Base-by-base conservation (phyloP, 2,888 invertebrate species). In the Pomacea canaliculata region DNA sequence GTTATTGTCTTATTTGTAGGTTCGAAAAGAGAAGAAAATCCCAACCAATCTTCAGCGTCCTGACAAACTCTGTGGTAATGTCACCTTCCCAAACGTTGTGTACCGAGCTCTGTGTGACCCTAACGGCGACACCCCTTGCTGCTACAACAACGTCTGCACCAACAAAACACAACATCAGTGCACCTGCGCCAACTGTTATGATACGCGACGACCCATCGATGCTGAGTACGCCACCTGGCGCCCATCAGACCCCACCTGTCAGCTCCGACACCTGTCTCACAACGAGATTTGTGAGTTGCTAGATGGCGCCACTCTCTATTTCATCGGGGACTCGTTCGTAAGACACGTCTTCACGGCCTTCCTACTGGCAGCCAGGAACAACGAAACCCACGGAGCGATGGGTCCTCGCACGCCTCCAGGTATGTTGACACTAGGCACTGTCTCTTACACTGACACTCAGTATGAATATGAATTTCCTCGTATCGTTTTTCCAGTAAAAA, bases 191-290 rank as follows among this genome's bases (percentile, higher is more conserved):
- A 49, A 70, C 13, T 80, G 80, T 37, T 77, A 60, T 56, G 81
- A 82, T 73, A 23, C 73, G 62, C 65, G 79, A 19, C 75, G 70
- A 12, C 63, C 37, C 8, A 62, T 79, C n/a, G 72, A 81, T 66
- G 81, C 81, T 5, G 81, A 81, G 27, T 73, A 79, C n/a, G 69
- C 78, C 37, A 78, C 76, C 16, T 81, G 81, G 81, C 46, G 66
- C 27, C 79, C 81, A 13, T n/a, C 18, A 12, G 68, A 78, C 18
- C 37, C 63, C 2, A 23, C 16, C 0, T 78, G 79, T 51, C 60
- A 69, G 60, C 49, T 75, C 62, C 18, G 23, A 19, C 13, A 70
- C 37, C 37, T 70, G 72, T 66, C 72, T 0, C 49, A 51, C 51
- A 62, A 62, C 8, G 71, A 71, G 46, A 48, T 71, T 5, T 80